Evolutionary conservation across 2,888 invertebrate species (phyloP).

Genomic region (Caenorhabditis sinica): DNA sequence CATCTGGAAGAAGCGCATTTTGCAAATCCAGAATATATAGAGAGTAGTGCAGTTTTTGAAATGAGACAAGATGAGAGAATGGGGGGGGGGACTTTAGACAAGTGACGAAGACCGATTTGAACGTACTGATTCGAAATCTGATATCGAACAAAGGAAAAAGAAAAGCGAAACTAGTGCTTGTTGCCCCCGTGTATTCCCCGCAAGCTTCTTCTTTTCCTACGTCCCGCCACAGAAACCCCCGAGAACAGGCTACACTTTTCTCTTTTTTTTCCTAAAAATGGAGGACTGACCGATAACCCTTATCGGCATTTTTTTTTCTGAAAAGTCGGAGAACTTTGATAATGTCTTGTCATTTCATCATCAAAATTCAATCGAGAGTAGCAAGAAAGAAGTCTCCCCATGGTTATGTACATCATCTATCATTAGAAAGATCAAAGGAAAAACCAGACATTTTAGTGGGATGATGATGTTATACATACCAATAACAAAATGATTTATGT

Average conservation of each 20-base stretch:
- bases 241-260: constrained; percentile 62
- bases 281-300: constrained; percentile 35
- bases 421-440: constrained; percentile 27
- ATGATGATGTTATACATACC: constrained; percentile 44
- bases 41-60: constrained; percentile 1
- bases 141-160: constrained; percentile 64
- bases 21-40: constrained; percentile 8
- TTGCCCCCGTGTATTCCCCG: constrained; percentile 26
- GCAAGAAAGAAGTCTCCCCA: background rate
- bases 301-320: constrained; percentile 12
- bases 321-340: constrained; percentile 21
- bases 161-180: constrained; percentile 59
- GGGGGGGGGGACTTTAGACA: background rate
- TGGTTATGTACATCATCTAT: constrained; percentile 1
- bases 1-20: constrained; percentile 60
- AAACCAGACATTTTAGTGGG: constrained; percentile 31
- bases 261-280: constrained; percentile 18
- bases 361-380: constrained; percentile 12
- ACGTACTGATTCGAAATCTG: constrained; percentile 65
- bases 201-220: constrained; percentile 1
- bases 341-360: constrained; percentile 1
- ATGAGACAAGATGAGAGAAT: background rate
- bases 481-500: constrained; percentile 44
- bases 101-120: constrained; percentile 58
- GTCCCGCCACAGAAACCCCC: constrained; percentile 28